Evolutionary conservation across 2,113 vertebrate species (phyloP), one percentile per base, ranked within the genome.

Genomic region (Ivindomyrus marchei): DNA sequence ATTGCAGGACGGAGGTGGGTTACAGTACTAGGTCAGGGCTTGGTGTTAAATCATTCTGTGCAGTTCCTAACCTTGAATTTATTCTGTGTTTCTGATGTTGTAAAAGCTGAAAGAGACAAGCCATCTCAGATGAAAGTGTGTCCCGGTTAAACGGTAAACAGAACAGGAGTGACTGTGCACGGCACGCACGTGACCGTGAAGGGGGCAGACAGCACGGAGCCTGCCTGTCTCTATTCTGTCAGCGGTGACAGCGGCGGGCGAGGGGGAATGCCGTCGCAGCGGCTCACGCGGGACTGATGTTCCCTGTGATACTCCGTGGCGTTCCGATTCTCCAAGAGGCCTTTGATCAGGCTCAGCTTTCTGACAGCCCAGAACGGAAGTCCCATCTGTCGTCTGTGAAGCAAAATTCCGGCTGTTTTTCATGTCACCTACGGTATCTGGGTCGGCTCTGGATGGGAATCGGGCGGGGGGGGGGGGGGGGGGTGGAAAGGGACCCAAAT

Each of bases 281-380:
- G 6, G 4, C 13, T 24, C 27, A 53, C 27, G n/a, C 1, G n/a
- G 52, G 56, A 39, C 42, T 17, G 85, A 53, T 52, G 85, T 87
- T 87, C 5, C 13, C 50, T 17, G n/a, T 53, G 47, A 53, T 47
- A 52, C 11, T 36, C 24, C 1, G 2, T 50, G 50, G 21, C 19
- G 15, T 39, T 56, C 87, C 52, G 10, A 39, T 27, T 19, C 31
- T 27, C 15, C 36, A 39, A 58, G 56, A 88, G 39, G 3, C 87
- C 87, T 88, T 88, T 88, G 87, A 62, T 88, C 87, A 58, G 17
- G 4, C 87, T 24, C 50, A 58, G 31, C 7, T n/a, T 31, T 58
- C 39, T 88, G 87, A 58, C 87, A 88, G 87, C 53, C 52, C 6
- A 10, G 19, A 45, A 45, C 53, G 15, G 85, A 53, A 49, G 45